These are phyloP conservation scores for Aphidius gifuensis DNA, from an alignment of 1,140 invertebrate genomes.

Conservation along the genomic window DNA sequence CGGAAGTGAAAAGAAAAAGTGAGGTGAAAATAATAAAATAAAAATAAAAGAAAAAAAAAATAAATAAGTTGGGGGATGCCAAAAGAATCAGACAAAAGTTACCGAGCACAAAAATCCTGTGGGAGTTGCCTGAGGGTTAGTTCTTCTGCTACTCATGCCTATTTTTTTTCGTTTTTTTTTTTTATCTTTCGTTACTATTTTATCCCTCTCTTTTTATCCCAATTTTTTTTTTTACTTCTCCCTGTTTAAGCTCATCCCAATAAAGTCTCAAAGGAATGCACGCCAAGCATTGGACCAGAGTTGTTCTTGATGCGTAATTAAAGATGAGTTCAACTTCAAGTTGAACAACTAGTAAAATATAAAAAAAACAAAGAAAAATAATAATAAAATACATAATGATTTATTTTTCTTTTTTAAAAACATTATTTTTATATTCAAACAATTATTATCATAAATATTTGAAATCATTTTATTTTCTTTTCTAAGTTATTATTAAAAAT, in stretches of 20 bases:
- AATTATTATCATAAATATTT: no score
- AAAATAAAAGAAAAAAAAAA: conserved; percentile 11
- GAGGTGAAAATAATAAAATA: conserved; percentile 12
- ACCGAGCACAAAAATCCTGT: not conserved
- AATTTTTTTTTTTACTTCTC: conserved; percentile 5
- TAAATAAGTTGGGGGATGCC: conserved; percentile 10
- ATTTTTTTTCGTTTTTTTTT: no score
- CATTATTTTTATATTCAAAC: no score
- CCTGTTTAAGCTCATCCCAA: no score
- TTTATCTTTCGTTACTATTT: conserved; percentile 1
- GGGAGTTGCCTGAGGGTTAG: conserved; percentile 11
- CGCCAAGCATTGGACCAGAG: conserved; percentile 29
- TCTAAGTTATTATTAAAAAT: no score
- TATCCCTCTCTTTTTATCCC: not conserved
- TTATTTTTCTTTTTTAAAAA: no score
- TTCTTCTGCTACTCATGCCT: not conserved
- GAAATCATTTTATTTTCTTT: no score
- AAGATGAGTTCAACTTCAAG: conserved; percentile 41
- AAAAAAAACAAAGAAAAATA: no score
- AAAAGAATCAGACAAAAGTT: conserved; percentile 12
- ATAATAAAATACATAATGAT: no score
- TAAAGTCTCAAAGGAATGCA: conserved; percentile 1
- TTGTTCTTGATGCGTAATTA: conserved; percentile 52
- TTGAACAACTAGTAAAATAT: conserved; percentile 35
- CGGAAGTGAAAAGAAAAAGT: conserved; percentile 12